Base-by-base conservation (phyloP, 2,797 vertebrate species). In the Etheostoma perlongum region DNA sequence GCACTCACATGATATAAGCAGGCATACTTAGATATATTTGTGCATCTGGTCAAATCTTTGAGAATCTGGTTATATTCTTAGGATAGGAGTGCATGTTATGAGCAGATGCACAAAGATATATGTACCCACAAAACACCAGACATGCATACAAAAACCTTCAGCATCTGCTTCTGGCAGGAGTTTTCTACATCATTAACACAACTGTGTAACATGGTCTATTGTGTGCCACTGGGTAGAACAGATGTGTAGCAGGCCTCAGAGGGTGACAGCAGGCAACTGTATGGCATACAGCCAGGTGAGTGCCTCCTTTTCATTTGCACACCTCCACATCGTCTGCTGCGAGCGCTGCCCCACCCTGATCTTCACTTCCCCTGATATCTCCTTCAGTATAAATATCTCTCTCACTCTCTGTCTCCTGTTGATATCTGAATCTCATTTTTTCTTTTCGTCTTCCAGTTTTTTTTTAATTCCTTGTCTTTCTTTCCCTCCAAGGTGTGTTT, bases 251-350 rank as follows among this genome's bases (percentile, higher is more conserved):
- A 76, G 78, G 80, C 78, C 18, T 9, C 72, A 68, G 67, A 61
- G 74, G 70, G 23, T 51, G 80, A 77, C 72, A 79, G 86, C 49
- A 74, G 76, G 68, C 88, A 87, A 82, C 78, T 84, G 83, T 46
- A 36, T 90, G 92, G 93, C 89, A 60, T 12, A 4, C 63, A 75
- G 93, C 92, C 94, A 95, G 93, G 93, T 93, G 88, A 92, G 87
- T 3, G 76, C 76, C 78, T 89, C 60, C 70, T 81, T 81, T 86
- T 81, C 85, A 73, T 53, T 8, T 79, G 76, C 84, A 87, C 90
- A 92, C 93, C 88, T 89, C 84, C 78, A 88, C 84, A 33, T 13
- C 79, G 83, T 78, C 82, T 85, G 82, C 81, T 79, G 72, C 60
- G 57, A 83, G 64, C n/a, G 21, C 81, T 73, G 92, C 94, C 94